A percentile compares a stretch with the other conserved stretches of the same genome.
Conservation (phyloP, 2,888 invertebrate species). For the Heliconius aoede region DNA sequence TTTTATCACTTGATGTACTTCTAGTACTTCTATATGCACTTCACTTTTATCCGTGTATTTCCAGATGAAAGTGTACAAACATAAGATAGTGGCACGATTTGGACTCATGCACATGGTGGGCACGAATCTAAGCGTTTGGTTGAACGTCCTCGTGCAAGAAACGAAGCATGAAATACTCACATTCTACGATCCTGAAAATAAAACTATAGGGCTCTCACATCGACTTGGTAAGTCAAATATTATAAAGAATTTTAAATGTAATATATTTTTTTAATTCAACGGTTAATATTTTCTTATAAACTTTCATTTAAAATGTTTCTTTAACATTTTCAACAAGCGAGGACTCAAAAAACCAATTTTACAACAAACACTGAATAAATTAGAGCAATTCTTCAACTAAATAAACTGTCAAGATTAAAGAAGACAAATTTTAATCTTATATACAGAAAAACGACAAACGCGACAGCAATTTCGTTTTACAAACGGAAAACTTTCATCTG, state of each 20-base stretch:
- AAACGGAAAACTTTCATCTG: constrained; percentile 10
- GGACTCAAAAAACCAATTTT: too few species aligned
- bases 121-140: constrained; percentile 98
- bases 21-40: background rate
- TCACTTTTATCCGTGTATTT: constrained; percentile 48
- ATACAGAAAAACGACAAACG: background rate
- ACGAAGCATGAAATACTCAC: constrained; percentile 97
- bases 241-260: background rate
- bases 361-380: too few species aligned
- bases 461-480: constrained; percentile 15
- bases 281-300: too few species aligned
- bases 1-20: constrained; percentile 9
- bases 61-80: constrained; percentile 95
- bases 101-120: constrained; percentile 99
- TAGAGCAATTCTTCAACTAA: background rate
- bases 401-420: background rate
- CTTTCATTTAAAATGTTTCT: background rate
- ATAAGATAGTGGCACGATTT: constrained; percentile 94
- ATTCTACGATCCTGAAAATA: constrained; percentile 94
- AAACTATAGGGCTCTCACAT: constrained; percentile 90
- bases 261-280: too few species aligned
- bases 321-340: too few species aligned
- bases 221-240: constrained; percentile 84
- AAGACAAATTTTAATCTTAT: constrained; percentile 1
- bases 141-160: constrained; percentile 96